These are phyloP conservation scores for Labia minor DNA, from an alignment of 2,888 invertebrate genomes.

Conservation along the genomic window DNA sequence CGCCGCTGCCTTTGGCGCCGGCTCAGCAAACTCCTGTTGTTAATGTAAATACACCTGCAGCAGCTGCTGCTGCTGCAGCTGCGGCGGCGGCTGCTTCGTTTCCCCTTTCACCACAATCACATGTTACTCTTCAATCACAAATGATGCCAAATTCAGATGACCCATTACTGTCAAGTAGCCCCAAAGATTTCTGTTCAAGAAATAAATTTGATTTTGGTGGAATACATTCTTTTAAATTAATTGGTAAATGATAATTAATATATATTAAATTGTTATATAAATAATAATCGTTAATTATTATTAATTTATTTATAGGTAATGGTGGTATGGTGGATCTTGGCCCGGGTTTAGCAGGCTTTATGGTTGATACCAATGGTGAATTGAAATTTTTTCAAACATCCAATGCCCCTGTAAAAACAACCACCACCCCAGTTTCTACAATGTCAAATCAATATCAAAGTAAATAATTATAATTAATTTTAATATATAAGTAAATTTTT, in stretches of 20 bases:
- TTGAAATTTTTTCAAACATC: conserved; percentile 49
- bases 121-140: conserved; percentile 55
- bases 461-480: neutral
- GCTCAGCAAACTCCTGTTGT: conserved; percentile 36
- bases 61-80: conserved; percentile 32
- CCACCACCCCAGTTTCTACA: neutral
- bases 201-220: conserved; percentile 31
- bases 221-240: conserved; percentile 44
- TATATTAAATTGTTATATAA: too few relatives aligned
- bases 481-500: too few relatives aligned
- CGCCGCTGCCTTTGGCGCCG: conserved; percentile 35
- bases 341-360: conserved; percentile 45
- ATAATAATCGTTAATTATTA: too few relatives aligned
- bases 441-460: conserved; percentile 29
- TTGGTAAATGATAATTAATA: conserved; percentile 34
- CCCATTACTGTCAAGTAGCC: conserved; percentile 70
- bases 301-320: conserved; percentile 8
- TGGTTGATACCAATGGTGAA: conserved; percentile 51
- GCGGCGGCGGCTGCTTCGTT: conserved; percentile 36
- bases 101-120: conserved; percentile 33
- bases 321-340: conserved; percentile 42
- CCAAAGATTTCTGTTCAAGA: conserved; percentile 53
- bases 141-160: conserved; percentile 85
- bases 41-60: conserved; percentile 34
- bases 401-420: conserved; percentile 30